Percentiles rank a stretch among this genome's conserved stretches.
Conservation (phyloP, 2,113 vertebrate species). For the Paramormyrops kingsleyae region DNA sequence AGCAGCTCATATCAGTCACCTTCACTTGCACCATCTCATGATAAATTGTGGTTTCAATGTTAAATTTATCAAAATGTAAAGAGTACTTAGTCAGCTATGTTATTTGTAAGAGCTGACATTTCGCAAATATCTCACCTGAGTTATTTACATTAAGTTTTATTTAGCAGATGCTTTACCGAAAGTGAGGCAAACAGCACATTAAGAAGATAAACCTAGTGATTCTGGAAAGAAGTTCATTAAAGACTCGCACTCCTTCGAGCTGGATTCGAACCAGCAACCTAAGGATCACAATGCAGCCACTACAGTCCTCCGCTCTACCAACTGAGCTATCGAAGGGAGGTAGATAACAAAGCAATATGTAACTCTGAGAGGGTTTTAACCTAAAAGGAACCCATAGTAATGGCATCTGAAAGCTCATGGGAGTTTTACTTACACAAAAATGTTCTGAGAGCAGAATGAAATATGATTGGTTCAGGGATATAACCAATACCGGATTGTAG, state of each 20-base stretch:
- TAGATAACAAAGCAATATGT: not conserved
- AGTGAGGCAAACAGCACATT: not conserved
- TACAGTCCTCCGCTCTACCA: conserved; percentile 64
- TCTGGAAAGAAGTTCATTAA: not conserved
- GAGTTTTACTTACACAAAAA: not conserved
- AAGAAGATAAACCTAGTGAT: not conserved
- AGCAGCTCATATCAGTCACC: not conserved
- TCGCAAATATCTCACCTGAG: not conserved
- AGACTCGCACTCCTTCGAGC: not conserved
- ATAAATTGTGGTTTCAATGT: not conserved
- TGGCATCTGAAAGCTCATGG: not conserved
- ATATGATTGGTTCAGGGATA: not conserved
- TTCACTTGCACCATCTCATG: not conserved
- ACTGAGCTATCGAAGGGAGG: conserved; percentile 60
- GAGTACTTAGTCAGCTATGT: not conserved
- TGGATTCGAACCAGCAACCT: not conserved
- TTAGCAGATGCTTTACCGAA: not conserved
- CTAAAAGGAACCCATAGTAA: not conserved
- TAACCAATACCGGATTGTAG: not conserved
- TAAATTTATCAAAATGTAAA: not conserved
- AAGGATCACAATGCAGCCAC: conserved; percentile 19
- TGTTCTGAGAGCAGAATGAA: not conserved
- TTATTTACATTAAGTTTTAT: not conserved
- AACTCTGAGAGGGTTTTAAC: not conserved
- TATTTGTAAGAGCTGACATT: not conserved